Conservation (phyloP, 2,888 invertebrate genomes). For the Cantharis rufa region DNA sequence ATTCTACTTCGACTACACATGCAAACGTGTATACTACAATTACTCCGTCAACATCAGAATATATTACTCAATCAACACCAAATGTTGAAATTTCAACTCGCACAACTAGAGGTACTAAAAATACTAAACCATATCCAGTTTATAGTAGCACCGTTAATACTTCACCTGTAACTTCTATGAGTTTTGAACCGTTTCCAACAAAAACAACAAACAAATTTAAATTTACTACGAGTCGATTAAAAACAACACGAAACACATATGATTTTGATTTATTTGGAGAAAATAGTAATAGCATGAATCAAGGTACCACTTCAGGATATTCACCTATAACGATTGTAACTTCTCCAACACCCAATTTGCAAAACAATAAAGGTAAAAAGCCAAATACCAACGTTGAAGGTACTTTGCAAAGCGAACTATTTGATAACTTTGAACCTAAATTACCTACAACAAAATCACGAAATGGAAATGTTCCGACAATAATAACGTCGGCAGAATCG, state of each 20-base stretch:
- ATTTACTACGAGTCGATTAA: background rate
- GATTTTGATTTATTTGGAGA: background rate
- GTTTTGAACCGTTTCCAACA: background rate
- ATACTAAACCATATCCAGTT: background rate
- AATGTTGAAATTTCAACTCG: background rate
- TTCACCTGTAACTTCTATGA: background rate
- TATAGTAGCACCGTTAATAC: background rate
- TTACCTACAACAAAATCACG: background rate
- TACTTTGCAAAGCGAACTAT: background rate
- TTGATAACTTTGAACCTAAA: background rate
- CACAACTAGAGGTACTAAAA: background rate
- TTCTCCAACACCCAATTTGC: background rate
- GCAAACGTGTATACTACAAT: background rate
- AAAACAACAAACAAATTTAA: background rate
- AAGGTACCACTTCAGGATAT: background rate
- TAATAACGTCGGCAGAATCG: background rate
- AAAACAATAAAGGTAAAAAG: background rate
- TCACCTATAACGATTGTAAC: background rate
- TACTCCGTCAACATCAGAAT: background rate
- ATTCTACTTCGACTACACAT: background rate
- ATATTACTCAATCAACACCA: background rate
- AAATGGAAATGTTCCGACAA: background rate
- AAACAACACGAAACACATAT: background rate
- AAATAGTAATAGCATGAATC: background rate
- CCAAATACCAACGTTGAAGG: background rate